phyloP scores from a whole-genome alignment of 2,888 invertebrate genomes.

The Dione vanillae region DNA sequence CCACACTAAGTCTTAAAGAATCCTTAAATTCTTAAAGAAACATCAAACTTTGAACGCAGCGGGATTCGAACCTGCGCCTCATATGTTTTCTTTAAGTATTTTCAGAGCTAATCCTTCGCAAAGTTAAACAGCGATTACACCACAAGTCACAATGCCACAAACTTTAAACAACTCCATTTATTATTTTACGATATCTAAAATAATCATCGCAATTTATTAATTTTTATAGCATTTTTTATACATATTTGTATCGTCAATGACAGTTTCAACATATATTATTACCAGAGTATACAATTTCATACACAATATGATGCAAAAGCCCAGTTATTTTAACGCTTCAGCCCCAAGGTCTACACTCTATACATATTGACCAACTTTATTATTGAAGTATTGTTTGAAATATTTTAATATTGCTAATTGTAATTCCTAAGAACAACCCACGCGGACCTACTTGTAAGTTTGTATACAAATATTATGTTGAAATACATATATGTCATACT shows the following conservation, averaged over 20 bases:
- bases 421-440: constrained; percentile 34
- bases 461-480: background rate
- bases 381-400: constrained; percentile 29
- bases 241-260: background rate
- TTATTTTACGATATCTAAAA: background rate
- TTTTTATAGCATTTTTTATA: constrained; percentile 2
- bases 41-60: no score
- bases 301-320: constrained; percentile 20
- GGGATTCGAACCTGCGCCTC: no score
- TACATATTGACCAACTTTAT: constrained; percentile 36
- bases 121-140: no score
- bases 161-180: background rate
- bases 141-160: no score
- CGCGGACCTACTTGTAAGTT: background rate
- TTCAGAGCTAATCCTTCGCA: no score
- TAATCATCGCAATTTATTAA: background rate
- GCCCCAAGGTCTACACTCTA: constrained; percentile 35
- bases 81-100: no score
- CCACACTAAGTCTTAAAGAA: no score
- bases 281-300: constrained; percentile 16
- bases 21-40: no score
- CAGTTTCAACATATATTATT: constrained; percentile 17
- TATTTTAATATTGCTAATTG: constrained; percentile 43
- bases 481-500: background rate
- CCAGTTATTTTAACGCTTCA: constrained; percentile 38